Base-by-base conservation (phyloP, 53 echinoderm and acorn worm species). In the Luidia sarsii region DNA sequence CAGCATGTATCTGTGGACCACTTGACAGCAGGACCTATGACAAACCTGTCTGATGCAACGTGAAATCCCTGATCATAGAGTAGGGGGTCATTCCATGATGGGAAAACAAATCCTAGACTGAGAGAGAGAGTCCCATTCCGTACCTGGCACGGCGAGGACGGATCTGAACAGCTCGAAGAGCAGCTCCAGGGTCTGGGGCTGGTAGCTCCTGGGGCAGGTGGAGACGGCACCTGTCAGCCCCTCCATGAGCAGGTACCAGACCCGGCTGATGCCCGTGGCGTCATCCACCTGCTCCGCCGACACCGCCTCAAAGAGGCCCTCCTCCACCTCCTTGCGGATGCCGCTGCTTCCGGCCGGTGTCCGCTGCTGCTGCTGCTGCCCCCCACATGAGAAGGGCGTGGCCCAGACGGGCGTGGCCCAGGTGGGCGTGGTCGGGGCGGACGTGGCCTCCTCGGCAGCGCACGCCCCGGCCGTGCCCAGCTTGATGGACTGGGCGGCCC, bases 181-280 rank as follows among this genome's bases (percentile, higher is more conserved):
- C 10, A 99, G 80, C 43, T 99, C 93, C 10, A 99, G 67, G 14
- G 99, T 99, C 55, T 91, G 93, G 13, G 99, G 99, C 64, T 99
- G 99, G 39, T 99, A 91, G 50, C 86, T 65, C 36, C 89, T 60
- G 13, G 99, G 94, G 67, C 99, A 99, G 27, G 90, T 89, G 13
- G 99, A 88, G 71, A 94, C 99, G 3, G 99, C 93, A 3, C 93
- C 99, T 3, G 93, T 94, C 56, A 99, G 66, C 15, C 97, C 99
- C 65, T 99, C 99, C 21, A 99, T 48, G 4, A 99, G 79, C 11
- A 99, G 87, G 81, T 91, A 99, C 99, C 99, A 99, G 36, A 99
- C 99, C 75, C 94, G 71, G 25, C 91, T 86, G 59, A 99, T 80
- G 18, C 99, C 99, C 0, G 91, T 91, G 51, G 86, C 79, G 83